Evolutionary conservation across 2,797 vertebrate genomes (phyloP).

Genomic region (Etheostoma perlongum): DNA sequence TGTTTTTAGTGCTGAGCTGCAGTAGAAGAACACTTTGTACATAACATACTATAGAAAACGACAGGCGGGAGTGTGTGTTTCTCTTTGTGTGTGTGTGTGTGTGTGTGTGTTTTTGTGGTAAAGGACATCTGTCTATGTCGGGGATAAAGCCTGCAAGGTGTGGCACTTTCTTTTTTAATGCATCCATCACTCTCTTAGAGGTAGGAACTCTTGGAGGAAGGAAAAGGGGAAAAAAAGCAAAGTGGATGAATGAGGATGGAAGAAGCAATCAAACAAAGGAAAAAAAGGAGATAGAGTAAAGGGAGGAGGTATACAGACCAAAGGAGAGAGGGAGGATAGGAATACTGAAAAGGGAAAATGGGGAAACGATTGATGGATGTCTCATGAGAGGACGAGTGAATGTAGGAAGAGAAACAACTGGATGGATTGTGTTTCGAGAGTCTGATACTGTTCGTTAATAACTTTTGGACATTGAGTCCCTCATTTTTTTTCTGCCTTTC

Average conservation of each 20-base stretch:
- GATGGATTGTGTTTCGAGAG: slow-evolving; percentile 48
- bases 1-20: slow-evolving; percentile 3
- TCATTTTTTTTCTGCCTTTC: slow-evolving; percentile 33
- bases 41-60: not conserved
- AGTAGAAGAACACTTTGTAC: not conserved
- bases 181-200: slow-evolving; percentile 23
- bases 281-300: not conserved
- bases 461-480: slow-evolving; percentile 43
- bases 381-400: slow-evolving; percentile 37
- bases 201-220: not conserved
- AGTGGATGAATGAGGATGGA: not conserved
- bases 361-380: slow-evolving; percentile 27
- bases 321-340: not conserved
- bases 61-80: not conserved
- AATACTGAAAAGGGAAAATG: not conserved
- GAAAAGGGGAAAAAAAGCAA: no score
- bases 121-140: not conserved
- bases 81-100: not conserved
- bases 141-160: slow-evolving; percentile 6
- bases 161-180: slow-evolving; percentile 15
- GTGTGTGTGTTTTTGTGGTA: not conserved
- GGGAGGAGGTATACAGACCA: not conserved
- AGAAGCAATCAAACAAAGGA: not conserved
- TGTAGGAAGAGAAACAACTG: slow-evolving; percentile 24
- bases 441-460: slow-evolving; percentile 41